Evolutionary conservation across 2,888 invertebrate species (phyloP), one percentile per base, ranked within the genome.

Genomic region (Melipona bicolor): DNA sequence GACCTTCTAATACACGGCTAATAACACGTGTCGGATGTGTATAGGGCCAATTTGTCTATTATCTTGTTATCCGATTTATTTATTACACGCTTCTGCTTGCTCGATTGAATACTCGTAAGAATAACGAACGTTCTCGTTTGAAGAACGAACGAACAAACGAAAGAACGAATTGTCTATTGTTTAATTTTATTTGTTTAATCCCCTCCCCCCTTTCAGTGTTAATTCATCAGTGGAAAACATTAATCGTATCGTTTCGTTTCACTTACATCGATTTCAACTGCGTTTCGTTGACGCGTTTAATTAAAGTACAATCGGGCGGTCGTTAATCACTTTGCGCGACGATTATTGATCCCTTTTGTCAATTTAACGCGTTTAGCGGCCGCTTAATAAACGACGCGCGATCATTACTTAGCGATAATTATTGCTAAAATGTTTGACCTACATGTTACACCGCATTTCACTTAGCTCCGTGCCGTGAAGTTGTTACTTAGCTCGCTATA

Each of bases 1-100:
- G 90, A 91, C 90, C 91, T 92, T 91, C 90, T 91, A 90, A 91
- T 91, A 88, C 90, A 87, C 89, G 87, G 79, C 89, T 89, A 91
- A 92, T 91, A 90, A 91, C 32, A 54, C 52, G 68, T 27, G 27
- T 93, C 91, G 92, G 92, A 93, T 92, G 93, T 89, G 90, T 91
- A 93, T 92, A 92, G 91, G 90, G 91, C 91, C 93, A 93, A 94
- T 94, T 93, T 93, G 90, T 92, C 92, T 91, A 94, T 93, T 93
- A 94, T 92, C 92, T 92, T 89, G 89, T 93, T 93, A 91, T 90
- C 91, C 91, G 89, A 91, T 93, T 89, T 93, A 93, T 93, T 93
- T 93, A 92, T 61, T 61, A 92, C 92, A 92, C 92, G 89, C 91
- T 90, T 91, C 85, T 91, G 90, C 90, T 78, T 59, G 43, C 89